Evolutionary conservation across 2,888 invertebrate species (phyloP).

Genomic region (Conomelus anceps): DNA sequence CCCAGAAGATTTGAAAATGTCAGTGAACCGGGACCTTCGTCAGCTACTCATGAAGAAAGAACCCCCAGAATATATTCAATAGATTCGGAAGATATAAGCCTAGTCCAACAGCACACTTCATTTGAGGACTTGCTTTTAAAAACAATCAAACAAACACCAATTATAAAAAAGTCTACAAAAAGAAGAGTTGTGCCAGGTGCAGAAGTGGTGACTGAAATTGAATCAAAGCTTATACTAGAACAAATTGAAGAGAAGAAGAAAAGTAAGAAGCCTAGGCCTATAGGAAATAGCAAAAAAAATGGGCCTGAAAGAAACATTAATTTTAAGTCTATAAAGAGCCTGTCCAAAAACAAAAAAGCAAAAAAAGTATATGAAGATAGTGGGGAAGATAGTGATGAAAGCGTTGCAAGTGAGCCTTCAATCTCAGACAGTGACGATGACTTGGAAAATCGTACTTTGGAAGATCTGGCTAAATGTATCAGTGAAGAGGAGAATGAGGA

Average conservation of each 20-base stretch:
- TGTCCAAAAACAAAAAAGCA: neutral
- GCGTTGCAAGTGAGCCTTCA: too few species aligned
- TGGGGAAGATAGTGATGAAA: neutral
- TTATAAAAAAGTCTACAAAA: too few species aligned
- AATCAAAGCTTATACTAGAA: too few species aligned
- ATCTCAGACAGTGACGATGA: conserved; percentile 3
- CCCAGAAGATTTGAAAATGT: too few species aligned
- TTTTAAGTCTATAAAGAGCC: neutral
- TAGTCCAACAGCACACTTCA: neutral
- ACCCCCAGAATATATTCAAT: neutral
- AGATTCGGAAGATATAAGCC: neutral
- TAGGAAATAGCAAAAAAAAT: too few species aligned
- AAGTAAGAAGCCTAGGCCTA: too few species aligned
- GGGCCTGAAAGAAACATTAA: neutral
- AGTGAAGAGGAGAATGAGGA: neutral
- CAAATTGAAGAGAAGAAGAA: conserved; percentile 14
- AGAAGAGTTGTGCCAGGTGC: conserved; percentile 30
- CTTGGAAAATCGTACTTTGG: too few species aligned
- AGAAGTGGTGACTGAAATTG: conserved; percentile 31
- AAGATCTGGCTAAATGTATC: neutral
- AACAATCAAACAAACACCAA: neutral
- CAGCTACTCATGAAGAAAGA: too few species aligned
- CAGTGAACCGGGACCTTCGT: too few species aligned
- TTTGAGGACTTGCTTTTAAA: neutral
- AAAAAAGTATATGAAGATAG: neutral